Percentiles rank a stretch among this genome's conserved stretches.
phyloP scores from a whole-genome alignment of 2,797 vertebrate genomes.

The Mastacembelus armatus region DNA sequence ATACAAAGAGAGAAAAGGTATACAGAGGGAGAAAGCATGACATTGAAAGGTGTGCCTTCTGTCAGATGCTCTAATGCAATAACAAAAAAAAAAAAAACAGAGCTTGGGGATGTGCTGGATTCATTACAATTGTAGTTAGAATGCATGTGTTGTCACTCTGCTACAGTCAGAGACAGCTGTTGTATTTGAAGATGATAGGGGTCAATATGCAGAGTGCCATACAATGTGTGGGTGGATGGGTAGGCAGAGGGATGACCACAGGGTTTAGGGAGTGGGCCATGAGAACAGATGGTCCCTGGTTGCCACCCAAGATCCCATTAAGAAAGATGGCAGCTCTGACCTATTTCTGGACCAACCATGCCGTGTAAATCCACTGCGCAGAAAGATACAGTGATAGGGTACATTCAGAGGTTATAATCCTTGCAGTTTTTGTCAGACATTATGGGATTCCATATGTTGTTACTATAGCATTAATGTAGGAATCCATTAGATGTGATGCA shows the following conservation, averaged over 20 bases:
- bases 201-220: conserved; percentile 49
- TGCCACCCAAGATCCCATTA: conserved; percentile 82
- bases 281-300: conserved; percentile 80
- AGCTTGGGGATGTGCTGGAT: conserved; percentile 12
- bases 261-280: conserved; percentile 69
- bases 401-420: conserved; percentile 67
- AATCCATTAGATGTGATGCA: conserved; percentile 48
- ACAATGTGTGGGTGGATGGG: conserved; percentile 55
- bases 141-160: conserved; percentile 14
- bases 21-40: background rate
- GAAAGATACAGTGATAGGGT: conserved; percentile 54
- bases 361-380: conserved; percentile 58
- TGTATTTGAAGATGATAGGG: conserved; percentile 60
- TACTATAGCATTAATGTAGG: conserved; percentile 40
- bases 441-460: conserved; percentile 61
- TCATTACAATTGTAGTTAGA: conserved; percentile 28
- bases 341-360: conserved; percentile 75
- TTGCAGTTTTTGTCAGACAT: conserved; percentile 60
- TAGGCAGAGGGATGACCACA: conserved; percentile 74
- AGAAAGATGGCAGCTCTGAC: conserved; percentile 81
- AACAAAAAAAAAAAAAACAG: background rate
- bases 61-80: conserved; percentile 7
- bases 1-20: conserved; percentile 15
- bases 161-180: conserved; percentile 59
- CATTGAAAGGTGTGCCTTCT: conserved; percentile 6